Evolutionary conservation across 2,797 vertebrate genomes (phyloP), one percentile per base, ranked within the genome.

Genomic region (Spinus pinus): DNA sequence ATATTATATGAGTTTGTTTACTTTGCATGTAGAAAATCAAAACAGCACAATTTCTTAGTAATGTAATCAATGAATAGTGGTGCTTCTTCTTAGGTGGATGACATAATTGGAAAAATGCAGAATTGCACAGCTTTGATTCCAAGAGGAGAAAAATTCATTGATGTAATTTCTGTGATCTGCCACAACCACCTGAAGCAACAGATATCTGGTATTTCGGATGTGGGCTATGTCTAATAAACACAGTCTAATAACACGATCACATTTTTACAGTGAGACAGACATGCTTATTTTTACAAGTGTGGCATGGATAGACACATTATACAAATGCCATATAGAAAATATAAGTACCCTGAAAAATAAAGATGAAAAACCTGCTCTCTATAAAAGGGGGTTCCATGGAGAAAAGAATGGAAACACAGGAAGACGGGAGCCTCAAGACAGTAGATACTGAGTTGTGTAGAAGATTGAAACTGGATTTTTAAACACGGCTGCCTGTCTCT

Each of bases 391-490:
- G 94, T 93, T 91, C 77, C 58, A 18, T 19, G 33, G 31, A 64
- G 37, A 72, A 91, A 74, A 69, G 57, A 91, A 31, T 28, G 61
- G 79, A 87, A 67, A 65, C 57, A 50, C 3, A 2, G 86, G 69
- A 90, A 91, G 69, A 69, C 6, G 4, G 17, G 65, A 71, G 27
- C 37, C 72, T 81, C 14, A 39, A 86, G 79, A 54, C 1, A 67
- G 20, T 74, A 67, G 46, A 72, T 88, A 41, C 19, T 46, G 56
- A 70, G 79, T 74, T 81, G 39, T 78, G 37, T 24, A 79, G 67
- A 61, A 85, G 61, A 73, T 62, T 74, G 82, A 89, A 93, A 83
- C 53, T 58, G 47, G 33, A n/a, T 93, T 91, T 95, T 88, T 77
- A 88, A 91, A 70, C 61, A 42, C 6, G 6, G 49, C 28, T 69